Evolutionary conservation across 30 jellyfish, hydroid and myxozoan species (phyloP).

Genomic region (Morbakka virulenta): DNA sequence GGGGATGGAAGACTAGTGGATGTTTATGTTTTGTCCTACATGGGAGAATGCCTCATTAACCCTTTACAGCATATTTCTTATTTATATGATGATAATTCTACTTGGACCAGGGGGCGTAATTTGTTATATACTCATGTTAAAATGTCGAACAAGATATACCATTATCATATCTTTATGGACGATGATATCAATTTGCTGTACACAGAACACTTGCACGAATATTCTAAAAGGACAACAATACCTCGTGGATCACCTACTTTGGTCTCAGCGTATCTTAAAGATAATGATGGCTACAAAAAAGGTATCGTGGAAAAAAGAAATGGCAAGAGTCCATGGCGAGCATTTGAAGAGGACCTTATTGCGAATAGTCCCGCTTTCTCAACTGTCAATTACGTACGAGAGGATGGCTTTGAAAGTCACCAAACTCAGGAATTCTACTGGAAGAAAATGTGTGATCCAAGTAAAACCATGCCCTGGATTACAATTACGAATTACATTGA

Average conservation of each 20-base stretch:
- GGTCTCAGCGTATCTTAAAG: not conserved
- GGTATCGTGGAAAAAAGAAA: slow-evolving; percentile 13
- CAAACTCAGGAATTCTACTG: slow-evolving; percentile 21
- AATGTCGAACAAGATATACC: slow-evolving; percentile 2
- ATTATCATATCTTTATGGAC: slow-evolving; percentile 65
- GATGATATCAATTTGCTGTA: slow-evolving; percentile 50
- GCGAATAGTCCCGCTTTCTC: slow-evolving; percentile 58
- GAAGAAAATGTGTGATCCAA: slow-evolving; percentile 37
- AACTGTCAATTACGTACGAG: slow-evolving; percentile 19
- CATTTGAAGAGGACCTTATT: slow-evolving; percentile 35
- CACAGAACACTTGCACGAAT: slow-evolving; percentile 31
- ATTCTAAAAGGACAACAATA: not conserved
- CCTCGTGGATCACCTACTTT: slow-evolving; percentile 18
- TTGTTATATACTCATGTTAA: slow-evolving; percentile 18
- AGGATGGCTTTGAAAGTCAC: slow-evolving; percentile 18
- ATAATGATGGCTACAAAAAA: slow-evolving; percentile 35
- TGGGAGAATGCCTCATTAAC: slow-evolving; percentile 20
- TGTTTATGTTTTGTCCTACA: slow-evolving; percentile 45
- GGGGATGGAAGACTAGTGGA: slow-evolving; percentile 47
- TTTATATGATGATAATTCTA: slow-evolving; percentile 26
- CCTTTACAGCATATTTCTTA: slow-evolving; percentile 27
- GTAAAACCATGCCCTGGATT: slow-evolving; percentile 45
- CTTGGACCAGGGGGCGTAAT: slow-evolving; percentile 64
- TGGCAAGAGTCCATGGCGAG: slow-evolving; percentile 52
- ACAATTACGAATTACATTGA: slow-evolving; percentile 52